Conservation (phyloP, 2,113 vertebrate genomes). For the Cinclus cinclus region DNA sequence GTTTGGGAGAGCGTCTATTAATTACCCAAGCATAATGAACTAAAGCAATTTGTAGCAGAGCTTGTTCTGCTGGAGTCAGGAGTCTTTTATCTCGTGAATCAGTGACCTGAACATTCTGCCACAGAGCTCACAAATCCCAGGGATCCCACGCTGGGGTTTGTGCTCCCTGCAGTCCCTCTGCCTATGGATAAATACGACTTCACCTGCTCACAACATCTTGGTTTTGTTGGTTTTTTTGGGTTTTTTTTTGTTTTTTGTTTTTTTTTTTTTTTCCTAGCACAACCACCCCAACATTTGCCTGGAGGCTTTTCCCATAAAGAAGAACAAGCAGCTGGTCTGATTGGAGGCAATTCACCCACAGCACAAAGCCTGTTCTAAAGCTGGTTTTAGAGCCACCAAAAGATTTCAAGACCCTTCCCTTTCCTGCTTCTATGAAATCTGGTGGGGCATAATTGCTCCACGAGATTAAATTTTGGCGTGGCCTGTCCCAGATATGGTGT, state of each 20-base stretch:
- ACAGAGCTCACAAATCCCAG: not conserved
- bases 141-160: not conserved
- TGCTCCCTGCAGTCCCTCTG: not conserved
- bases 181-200: not conserved
- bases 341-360: slow-evolving; percentile 25
- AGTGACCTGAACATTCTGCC: not conserved
- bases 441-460: not conserved
- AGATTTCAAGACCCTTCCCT: not conserved
- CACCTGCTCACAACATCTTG: not conserved
- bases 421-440: not conserved
- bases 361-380: not conserved
- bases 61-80: not conserved
- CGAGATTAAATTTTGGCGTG: not conserved
- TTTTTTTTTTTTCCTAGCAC: not conserved
- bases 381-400: not conserved
- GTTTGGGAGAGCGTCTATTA: not conserved
- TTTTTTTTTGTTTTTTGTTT: no score
- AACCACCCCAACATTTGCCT: not conserved
- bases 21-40: slow-evolving; percentile 31
- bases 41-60: not conserved
- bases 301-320: not conserved
- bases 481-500: not conserved
- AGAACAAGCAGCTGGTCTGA: slow-evolving; percentile 31
- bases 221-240: not conserved
- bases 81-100: not conserved